Percentiles rank a stretch among this genome's conserved stretches.
phyloP scores from a whole-genome alignment of 2,113 vertebrate genomes.

The Rhea pennata region DNA sequence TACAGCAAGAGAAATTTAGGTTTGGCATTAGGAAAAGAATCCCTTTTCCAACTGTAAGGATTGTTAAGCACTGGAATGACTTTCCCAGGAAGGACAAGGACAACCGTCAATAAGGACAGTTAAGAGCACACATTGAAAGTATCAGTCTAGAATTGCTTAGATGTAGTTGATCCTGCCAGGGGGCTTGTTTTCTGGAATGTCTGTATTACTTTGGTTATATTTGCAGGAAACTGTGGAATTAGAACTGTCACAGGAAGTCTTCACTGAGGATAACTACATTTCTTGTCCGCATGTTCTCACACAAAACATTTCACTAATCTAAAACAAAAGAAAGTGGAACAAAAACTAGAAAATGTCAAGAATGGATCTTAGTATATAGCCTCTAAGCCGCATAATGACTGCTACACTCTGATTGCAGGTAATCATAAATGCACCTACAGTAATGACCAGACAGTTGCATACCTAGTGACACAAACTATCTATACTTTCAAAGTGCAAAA shows the following conservation, averaged over 20 bases:
- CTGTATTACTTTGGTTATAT: background rate
- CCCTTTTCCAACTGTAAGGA: background rate
- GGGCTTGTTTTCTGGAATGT: background rate
- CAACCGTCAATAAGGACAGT: background rate
- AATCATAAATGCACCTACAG: background rate
- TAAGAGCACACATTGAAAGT: background rate
- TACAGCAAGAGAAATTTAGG: background rate
- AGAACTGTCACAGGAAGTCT: background rate
- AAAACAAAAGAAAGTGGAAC: too few species aligned
- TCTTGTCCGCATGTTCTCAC: background rate
- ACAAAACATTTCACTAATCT: too few species aligned
- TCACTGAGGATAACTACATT: background rate
- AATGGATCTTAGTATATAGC: background rate
- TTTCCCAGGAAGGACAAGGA: background rate
- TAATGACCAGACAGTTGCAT: background rate
- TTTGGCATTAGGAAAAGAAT: background rate
- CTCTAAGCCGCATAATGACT: background rate
- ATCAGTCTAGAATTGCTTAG: background rate
- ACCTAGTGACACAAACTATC: background rate
- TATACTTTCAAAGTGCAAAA: background rate
- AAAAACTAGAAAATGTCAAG: too few species aligned
- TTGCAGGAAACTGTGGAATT: background rate
- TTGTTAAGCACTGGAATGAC: background rate
- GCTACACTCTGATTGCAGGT: background rate
- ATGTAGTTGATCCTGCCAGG: background rate